Evolutionary conservation across 2,888 invertebrate genomes (phyloP).

Genomic region (Scaptodrosophila latifasciaeformis): DNA sequence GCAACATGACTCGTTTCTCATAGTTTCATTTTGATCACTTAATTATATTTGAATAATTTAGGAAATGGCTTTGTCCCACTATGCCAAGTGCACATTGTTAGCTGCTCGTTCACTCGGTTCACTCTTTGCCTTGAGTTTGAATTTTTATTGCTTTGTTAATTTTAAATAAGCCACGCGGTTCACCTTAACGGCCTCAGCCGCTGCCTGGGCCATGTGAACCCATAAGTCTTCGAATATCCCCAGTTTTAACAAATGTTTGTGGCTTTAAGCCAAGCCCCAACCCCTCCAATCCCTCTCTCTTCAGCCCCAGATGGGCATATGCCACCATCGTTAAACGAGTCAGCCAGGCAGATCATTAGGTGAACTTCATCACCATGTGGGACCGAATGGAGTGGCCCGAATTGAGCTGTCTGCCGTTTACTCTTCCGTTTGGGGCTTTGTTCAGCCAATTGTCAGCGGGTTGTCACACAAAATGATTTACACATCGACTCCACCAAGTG

Average conservation of each 20-base stretch:
- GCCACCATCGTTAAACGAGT: conserved; percentile 5
- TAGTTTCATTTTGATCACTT: not conserved
- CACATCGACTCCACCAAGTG: conserved; percentile 30
- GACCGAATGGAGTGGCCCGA: not conserved
- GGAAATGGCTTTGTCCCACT: not conserved
- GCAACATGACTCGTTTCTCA: not conserved
- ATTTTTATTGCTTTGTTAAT: conserved; percentile 62
- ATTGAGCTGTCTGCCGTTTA: conserved; percentile 16
- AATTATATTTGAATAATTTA: not conserved
- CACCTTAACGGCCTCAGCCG: not conserved
- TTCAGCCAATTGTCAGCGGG: conserved; percentile 59
- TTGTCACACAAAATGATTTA: conserved; percentile 62
- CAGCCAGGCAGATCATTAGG: conserved; percentile 20
- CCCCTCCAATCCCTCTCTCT: no score
- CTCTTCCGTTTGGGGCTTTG: no score
- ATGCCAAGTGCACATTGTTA: conserved; percentile 30
- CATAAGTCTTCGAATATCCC: conserved; percentile 6
- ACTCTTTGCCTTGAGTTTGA: conserved; percentile 28
- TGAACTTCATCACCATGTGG: not conserved
- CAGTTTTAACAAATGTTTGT: not conserved
- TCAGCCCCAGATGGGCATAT: conserved; percentile 5
- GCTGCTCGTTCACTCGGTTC: conserved; percentile 12
- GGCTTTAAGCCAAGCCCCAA: conserved; percentile 9
- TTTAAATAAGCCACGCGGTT: conserved; percentile 51
- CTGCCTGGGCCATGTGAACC: conserved; percentile 5